These are phyloP conservation scores for Sialia sialis DNA, from an alignment of 2,113 vertebrate species.

Conservation along the genomic window DNA sequence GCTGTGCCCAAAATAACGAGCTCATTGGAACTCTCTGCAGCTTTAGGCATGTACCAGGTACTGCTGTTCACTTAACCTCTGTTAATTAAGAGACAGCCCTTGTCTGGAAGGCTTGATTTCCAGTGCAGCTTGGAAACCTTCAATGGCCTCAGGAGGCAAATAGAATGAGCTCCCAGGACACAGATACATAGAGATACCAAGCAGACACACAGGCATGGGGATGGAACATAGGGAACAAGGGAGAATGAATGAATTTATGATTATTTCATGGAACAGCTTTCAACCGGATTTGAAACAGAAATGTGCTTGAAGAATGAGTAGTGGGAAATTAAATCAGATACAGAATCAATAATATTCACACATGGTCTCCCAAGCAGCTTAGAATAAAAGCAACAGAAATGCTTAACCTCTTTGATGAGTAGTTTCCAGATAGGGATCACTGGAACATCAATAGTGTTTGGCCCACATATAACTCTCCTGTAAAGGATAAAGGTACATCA, in stretches of 20 bases:
- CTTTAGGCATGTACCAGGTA: not conserved
- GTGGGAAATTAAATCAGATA: not conserved
- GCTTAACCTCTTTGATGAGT: constrained; percentile 76
- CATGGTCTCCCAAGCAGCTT: not conserved
- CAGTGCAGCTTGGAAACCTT: not conserved
- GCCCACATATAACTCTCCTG: constrained; percentile 77
- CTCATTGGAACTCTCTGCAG: not conserved
- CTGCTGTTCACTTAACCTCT: not conserved
- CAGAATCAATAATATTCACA: not conserved
- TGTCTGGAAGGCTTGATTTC: not conserved
- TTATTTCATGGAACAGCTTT: not conserved
- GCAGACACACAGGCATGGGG: not conserved
- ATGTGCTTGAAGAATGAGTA: not conserved
- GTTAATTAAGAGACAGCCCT: not conserved
- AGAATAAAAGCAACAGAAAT: not conserved
- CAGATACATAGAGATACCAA: not conserved
- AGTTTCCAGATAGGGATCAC: constrained; percentile 80
- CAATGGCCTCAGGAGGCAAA: not conserved
- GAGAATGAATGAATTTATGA: not conserved
- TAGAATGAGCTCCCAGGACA: not conserved
- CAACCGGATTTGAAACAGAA: not conserved
- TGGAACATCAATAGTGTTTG: constrained; percentile 75
- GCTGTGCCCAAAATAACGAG: not conserved
- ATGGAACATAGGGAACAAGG: not conserved
- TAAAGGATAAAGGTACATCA: not conserved